Evolutionary conservation across 35 echinoderm and acorn worm genomes (phyloP), one percentile per base, ranked within the genome.

Genomic region (Ptychodera flava): DNA sequence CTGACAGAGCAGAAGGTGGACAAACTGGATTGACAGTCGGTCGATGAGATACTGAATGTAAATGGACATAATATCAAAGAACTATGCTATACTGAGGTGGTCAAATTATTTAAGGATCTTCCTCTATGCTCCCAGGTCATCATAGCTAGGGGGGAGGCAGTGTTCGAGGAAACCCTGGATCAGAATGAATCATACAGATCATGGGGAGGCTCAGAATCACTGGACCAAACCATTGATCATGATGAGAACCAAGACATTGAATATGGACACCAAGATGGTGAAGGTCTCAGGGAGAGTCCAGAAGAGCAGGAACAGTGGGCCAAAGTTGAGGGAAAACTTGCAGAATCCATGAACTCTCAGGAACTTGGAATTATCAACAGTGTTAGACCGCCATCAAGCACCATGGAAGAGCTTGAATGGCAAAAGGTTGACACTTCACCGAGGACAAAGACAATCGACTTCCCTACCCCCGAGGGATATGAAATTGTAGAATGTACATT

Each of bases 41-140:
- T n/a, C 0, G 96, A 99, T 92, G 77, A 90, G 36, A 87, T 94
- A 76, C 82, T 94, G 10, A 88, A 85, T 32, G 78, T 94, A 28
- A 81, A 86, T 33, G 89, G 84, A 14, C 79, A 88, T 35, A 94
- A 87, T 33, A 38, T 94, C 35, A 77, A 90, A 76, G 85, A 87
- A 27, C 83, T 85, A 83, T 82, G 85, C 1, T 94, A 94, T 31
- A 45, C 81, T 27, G 92, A 91, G 30, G 83, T 85, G 28, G 88
- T 94, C 1, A 76, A 90, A 80, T 36, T 94, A 28, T 81, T 94
- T 34, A 86, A 85, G 14, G 81, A 87, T 33, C 77, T 94, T 31
- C 92, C 92, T 0, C n/a, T 90, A 37, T 88, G 90, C 34, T 82
- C 90, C 15, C 79, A 90, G 32, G 52, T 94, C 16, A 77, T 91